phyloP scores from a whole-genome alignment of 1,140 invertebrate genomes.

The Saxidomus purpurata region DNA sequence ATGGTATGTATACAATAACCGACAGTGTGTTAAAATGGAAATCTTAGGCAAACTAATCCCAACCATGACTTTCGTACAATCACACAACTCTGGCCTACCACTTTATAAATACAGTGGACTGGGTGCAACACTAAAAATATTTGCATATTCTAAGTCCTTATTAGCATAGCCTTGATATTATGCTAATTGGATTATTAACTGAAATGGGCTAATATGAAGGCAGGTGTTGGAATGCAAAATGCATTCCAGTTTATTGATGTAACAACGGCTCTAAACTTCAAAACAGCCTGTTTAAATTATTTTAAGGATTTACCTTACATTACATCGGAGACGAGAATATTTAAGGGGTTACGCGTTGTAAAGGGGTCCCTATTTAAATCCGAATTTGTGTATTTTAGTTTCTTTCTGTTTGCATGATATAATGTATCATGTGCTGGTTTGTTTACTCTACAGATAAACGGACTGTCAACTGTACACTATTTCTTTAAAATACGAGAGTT shows the following conservation, averaged over 20 bases:
- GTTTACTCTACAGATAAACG: not conserved
- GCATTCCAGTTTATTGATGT: not conserved
- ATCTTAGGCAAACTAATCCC: not conserved
- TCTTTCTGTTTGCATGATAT: not conserved
- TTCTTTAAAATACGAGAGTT: not conserved
- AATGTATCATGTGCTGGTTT: not conserved
- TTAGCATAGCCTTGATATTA: not conserved
- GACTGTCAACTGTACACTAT: not conserved
- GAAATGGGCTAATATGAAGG: not conserved
- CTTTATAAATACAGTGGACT: slow-evolving; percentile 3
- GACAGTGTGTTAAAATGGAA: not conserved
- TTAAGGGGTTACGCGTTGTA: too few species aligned
- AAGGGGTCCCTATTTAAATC: too few species aligned
- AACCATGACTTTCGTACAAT: not conserved
- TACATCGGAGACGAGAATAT: too few species aligned
- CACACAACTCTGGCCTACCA: not conserved
- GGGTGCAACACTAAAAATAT: slow-evolving; percentile 18
- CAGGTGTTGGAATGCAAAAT: not conserved
- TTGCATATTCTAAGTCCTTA: slow-evolving; percentile 7
- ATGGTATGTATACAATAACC: not conserved
- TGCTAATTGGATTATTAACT: not conserved
- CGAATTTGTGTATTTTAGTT: not conserved
- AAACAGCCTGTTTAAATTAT: too few species aligned
- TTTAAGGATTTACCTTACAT: too few species aligned
- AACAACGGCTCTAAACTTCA: not conserved